Evolutionary conservation across 1,140 invertebrate genomes (phyloP), one percentile per base, ranked within the genome.

Genomic region (Leguminivora glycinivorella): DNA sequence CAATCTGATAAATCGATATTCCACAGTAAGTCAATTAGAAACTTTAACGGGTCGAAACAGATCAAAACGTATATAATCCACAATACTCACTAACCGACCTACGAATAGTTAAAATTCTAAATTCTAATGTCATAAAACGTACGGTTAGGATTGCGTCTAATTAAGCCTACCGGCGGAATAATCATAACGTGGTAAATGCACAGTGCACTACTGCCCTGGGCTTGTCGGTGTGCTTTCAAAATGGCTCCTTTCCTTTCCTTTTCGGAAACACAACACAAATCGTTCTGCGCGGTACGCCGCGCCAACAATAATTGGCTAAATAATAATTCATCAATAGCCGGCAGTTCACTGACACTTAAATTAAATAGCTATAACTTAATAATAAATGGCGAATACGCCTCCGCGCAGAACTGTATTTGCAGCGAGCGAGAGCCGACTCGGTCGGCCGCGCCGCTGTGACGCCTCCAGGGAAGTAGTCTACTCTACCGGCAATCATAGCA

Each of bases 221-320:
- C 71, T 79, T 80, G 92, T 92, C 93, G 94, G 93, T 93, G 94
- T 94, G 93, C 93, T 94, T 94, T 93, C 93, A 92, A 92, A 94
- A 94, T 94, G 93, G 93, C 93, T 94, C 93, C 94, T 94, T 94
- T 94, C 93, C 93, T 84, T 90, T 92, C 91, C 93, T 94, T 94
- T 94, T 92, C 92, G 91, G 92, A 94, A 94, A 94, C 94, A 94
- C 94, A 94, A 94, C 94, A 94, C 94, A 94, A 94, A 92, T 86
- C 78, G 87, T 88, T 87, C 83, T 79, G 83, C 79, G 77, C 75
- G 77, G 78, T 82, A 81, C 82, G 78, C 71, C 70, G 40, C 56
- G 9, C 66, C 63, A 72, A 63, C 73, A 82, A 76, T 75, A 75
- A 74, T 72, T 72, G 67, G 70, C 68, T 68, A 69, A 69, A 79